Evolutionary conservation across 2,113 vertebrate species (phyloP).

Genomic region (Lasiurus borealis): DNA sequence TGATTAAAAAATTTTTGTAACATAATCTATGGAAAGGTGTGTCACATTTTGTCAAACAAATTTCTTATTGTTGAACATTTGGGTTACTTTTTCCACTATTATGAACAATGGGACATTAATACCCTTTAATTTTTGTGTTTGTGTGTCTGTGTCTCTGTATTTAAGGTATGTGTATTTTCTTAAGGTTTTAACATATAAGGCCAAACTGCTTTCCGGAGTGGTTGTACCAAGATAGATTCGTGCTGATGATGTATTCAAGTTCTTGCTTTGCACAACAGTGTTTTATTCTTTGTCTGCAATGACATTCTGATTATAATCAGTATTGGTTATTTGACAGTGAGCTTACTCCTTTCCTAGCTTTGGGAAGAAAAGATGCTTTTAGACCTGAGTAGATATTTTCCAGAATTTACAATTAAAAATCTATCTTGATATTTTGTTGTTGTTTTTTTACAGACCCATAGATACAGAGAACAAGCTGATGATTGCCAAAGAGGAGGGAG

Average conservation of each 20-base stretch:
- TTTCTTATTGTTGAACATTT: slow-evolving; percentile 54
- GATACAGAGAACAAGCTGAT: not conserved
- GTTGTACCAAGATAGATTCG: not conserved
- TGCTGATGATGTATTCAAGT: not conserved
- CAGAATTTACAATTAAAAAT: slow-evolving; percentile 51
- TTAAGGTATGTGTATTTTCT: not conserved
- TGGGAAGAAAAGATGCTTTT: slow-evolving; percentile 11
- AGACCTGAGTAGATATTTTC: not conserved
- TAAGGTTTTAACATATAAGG: not conserved
- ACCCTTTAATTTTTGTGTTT: not conserved
- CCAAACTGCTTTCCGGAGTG: not conserved
- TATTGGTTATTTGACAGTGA: slow-evolving; percentile 14
- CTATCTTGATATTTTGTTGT: not conserved
- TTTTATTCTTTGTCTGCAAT: not conserved
- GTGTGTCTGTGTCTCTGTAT: slow-evolving; percentile 23
- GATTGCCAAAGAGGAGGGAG: not conserved
- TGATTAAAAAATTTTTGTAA: not conserved
- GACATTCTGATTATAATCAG: not conserved
- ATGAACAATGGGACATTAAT: not conserved
- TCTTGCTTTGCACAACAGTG: not conserved
- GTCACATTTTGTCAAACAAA: not conserved
- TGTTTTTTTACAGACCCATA: not conserved
- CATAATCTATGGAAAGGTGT: not conserved
- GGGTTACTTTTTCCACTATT: not conserved
- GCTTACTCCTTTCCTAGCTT: not conserved